Percentiles rank a stretch among this genome's conserved stretches.
Evolutionary conservation across 2,113 vertebrate genomes (phyloP).

Genomic region (Narcine bancroftii): DNA sequence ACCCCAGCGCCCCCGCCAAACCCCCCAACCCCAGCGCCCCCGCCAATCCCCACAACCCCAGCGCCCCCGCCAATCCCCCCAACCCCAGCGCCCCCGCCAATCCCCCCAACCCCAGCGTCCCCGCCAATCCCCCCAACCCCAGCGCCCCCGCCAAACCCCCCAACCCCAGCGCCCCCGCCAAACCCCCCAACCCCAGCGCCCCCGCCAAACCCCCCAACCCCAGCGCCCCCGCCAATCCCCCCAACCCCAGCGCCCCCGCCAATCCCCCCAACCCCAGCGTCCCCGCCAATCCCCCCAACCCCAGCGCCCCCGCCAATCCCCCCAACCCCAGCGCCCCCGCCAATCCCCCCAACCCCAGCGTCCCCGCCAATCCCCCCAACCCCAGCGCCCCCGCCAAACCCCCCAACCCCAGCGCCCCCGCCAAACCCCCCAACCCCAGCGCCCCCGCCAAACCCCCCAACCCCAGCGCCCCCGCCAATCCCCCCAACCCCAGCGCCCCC

Average conservation of each 20-base stretch:
- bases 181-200: neutral
- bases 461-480: neutral
- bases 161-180: neutral
- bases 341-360: conserved; percentile 35
- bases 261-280: neutral
- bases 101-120: conserved; percentile 27
- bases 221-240: neutral
- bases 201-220: too few relatives aligned
- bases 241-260: neutral
- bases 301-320: too few relatives aligned
- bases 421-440: too few relatives aligned
- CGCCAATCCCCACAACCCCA: neutral
- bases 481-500: neutral
- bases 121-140: conserved; percentile 36
- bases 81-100: too few relatives aligned
- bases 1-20: neutral
- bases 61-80: too few relatives aligned
- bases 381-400: neutral
- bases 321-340: conserved; percentile 37
- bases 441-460: too few relatives aligned
- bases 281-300: neutral
- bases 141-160: neutral
- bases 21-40: neutral
- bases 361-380: neutral
- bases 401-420: conserved; percentile 32